These are phyloP conservation scores for Theretra japonica DNA, from an alignment of 2,888 invertebrate species.

Conservation along the genomic window DNA sequence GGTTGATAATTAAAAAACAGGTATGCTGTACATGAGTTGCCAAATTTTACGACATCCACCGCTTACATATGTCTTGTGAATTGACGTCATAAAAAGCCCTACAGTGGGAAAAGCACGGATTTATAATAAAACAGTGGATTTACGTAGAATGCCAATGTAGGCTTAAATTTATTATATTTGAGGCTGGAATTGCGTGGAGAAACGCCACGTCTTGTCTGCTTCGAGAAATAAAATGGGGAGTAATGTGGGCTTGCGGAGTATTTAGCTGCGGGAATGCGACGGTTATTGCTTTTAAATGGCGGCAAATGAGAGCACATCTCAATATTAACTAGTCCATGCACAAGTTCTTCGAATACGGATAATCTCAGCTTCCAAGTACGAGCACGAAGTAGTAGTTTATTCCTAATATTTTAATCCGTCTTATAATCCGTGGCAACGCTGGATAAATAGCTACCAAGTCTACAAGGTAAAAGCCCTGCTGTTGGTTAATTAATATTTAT, in stretches of 20 bases:
- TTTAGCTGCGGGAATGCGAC: background rate
- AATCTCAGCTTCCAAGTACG: no score
- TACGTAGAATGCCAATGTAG: slow-evolving; percentile 47
- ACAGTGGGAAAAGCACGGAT: slow-evolving; percentile 47
- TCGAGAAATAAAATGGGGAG: slow-evolving; percentile 3
- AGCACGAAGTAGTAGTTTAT: no score
- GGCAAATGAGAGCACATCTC: background rate
- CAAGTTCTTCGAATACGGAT: background rate
- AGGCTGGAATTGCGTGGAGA: slow-evolving; percentile 13
- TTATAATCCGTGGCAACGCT: no score
- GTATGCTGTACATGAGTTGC: slow-evolving; percentile 21
- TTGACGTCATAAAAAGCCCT: slow-evolving; percentile 50
- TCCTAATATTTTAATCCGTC: no score
- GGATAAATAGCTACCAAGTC: no score
- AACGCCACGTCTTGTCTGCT: slow-evolving; percentile 19
- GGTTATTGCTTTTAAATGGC: background rate
- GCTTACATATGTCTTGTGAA: slow-evolving; percentile 51
- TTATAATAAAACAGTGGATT: slow-evolving; percentile 51
- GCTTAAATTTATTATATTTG: slow-evolving; percentile 34
- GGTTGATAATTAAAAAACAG: slow-evolving; percentile 6
- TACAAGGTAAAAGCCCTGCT: no score
- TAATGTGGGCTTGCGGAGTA: slow-evolving; percentile 9
- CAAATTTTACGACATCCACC: slow-evolving; percentile 45
- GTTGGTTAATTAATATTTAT: no score
- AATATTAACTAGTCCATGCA: background rate